Evolutionary conservation across 2,797 vertebrate genomes (phyloP), one percentile per base, ranked within the genome.

Genomic region (Anabacerthia variegaticeps): DNA sequence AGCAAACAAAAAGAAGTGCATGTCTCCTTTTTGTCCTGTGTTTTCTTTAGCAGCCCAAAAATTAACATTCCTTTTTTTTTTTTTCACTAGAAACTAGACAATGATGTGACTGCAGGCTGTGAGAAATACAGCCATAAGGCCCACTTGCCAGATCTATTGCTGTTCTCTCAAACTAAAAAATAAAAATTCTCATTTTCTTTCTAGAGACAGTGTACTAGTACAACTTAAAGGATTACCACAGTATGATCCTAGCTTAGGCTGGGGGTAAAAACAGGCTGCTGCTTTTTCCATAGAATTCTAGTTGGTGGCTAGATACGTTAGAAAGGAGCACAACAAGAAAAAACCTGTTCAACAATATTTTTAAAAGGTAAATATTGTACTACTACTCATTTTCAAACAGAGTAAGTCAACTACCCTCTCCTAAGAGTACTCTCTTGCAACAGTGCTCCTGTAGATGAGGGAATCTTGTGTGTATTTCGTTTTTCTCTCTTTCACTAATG

Each of bases 231-330:
- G 8, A 56, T 51, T 72, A 27, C 12, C 6, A n/a, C 10, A 20
- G 19, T 17, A 7, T 7, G 21, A 82, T 62, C 19, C 34, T 51
- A 46, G 30, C 17, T 89, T 67, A 22, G 36, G 23, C 0, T 72
- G 20, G 4, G 1, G 2, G 19, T 4, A 5, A 3, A 12, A 7
- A 5, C 15, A 8, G 28, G 23, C 12, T 69, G 30, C 58, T 63
- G 10, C 20, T 71, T 66, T 74, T 52, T 18, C n/a, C 6, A 7
- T 19, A 7, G 19, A 15, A 37, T 55, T 76, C n/a, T 5, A 69
- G 15, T 12, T 73, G n/a, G 52, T 30, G 7, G 26, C 18, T 83
- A 81, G 24, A 30, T 81, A 4, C 22, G 24, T 12, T 1, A 58
- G 36, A 73, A 69, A n/a, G 22, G 27, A 65, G 6, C 30, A 2